Evolutionary conservation across 2,797 vertebrate species (phyloP), one percentile per base, ranked within the genome.

Genomic region (Neosalanx taihuensis): DNA sequence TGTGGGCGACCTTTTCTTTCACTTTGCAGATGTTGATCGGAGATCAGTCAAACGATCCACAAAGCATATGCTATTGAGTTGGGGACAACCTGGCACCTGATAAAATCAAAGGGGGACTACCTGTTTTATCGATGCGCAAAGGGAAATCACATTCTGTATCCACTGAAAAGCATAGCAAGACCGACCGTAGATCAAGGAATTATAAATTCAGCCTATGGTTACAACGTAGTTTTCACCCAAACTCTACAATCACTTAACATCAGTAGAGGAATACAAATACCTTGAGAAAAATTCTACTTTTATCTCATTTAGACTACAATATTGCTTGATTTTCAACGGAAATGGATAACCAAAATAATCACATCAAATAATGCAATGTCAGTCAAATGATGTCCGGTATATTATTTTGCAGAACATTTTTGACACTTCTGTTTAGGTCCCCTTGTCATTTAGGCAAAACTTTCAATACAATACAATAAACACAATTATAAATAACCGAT

Each of bases 401-500:
- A 46, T 46, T 46, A 46, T 46, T 46, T 46, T 46, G 13, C 41
- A 12, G 10, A 12, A 46, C 41, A 12, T 46, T 46, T 13, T 46
- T 46, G 9, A 46, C 41, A 13, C 41, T 46, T 46, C 41, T 46
- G 41, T 46, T 46, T 46, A 46, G 41, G 5, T 33, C 4, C 56
- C 49, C 56, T 66, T 41, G 68, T 68, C 59, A 31, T 76, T 79
- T 80, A 53, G 31, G 30, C 72, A 72, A 81, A 88, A 80, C 76
- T 70, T 86, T 88, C 67, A 64, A 80, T 75, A 85, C 89, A 88
- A 87, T 85, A 85, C 83, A 88, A 88, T 88, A 90, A 78, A 76
- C 82, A 80, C 75, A 78, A 81, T 86, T 90, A 89, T 85, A 89
- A 88, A 91, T 90, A 89, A 78, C 69, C 81, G 63, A 79, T 79